Conservation (phyloP, 37 sponge, comb jelly and placozoan genomes). For the Agelas oroides region DNA sequence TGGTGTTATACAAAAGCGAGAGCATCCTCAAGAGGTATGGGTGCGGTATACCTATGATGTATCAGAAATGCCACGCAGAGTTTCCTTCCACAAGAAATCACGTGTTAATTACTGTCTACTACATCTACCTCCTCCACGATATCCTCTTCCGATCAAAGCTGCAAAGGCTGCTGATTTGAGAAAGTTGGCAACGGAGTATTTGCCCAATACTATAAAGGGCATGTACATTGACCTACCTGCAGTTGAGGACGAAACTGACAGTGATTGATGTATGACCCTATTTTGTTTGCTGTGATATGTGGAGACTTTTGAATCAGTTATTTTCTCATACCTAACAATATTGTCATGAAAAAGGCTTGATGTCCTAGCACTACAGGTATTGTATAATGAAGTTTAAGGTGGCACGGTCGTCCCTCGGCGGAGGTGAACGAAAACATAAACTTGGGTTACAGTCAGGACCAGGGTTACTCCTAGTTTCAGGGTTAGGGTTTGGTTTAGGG, state of each 20-base stretch:
- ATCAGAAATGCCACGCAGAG: conserved; percentile 6
- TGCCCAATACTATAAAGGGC: conserved; percentile 18
- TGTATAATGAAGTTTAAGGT: no score
- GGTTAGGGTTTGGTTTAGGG: no score
- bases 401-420: no score
- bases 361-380: no score
- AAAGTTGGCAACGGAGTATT: conserved; percentile 33
- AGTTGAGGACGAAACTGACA: background rate
- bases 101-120: background rate
- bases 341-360: no score
- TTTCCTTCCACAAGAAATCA: conserved; percentile 19
- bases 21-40: conserved; percentile 36
- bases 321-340: no score
- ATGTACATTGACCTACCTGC: conserved; percentile 52
- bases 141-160: conserved; percentile 56
- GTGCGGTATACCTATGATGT: conserved; percentile 5
- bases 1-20: background rate
- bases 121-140: conserved; percentile 13
- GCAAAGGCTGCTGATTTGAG: conserved; percentile 57
- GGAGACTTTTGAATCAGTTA: no score
- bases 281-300: no score
- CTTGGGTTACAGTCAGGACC: no score
- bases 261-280: no score
- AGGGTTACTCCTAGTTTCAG: no score
- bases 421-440: no score